Percentiles rank a stretch among this genome's conserved stretches.
phyloP scores from a whole-genome alignment of 2,888 invertebrate species.

The Diogma glabrata region DNA sequence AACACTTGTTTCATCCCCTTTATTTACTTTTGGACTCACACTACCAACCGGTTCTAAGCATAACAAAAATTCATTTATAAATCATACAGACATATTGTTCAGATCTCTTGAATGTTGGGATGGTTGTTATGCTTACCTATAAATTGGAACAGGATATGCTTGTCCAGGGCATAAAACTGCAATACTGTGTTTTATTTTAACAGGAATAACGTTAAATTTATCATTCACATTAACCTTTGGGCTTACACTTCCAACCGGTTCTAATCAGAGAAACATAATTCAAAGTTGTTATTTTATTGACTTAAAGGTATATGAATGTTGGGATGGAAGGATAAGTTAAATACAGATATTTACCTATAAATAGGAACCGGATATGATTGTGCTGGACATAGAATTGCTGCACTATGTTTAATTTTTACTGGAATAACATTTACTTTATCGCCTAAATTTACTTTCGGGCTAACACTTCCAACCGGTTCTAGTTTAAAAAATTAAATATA shows the following conservation, averaged over 20 bases:
- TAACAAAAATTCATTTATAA: background rate
- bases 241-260: constrained; percentile 47
- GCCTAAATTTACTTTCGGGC: constrained; percentile 44
- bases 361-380: constrained; percentile 54
- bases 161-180: constrained; percentile 53
- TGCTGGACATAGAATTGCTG: constrained; percentile 58
- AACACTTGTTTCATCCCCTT: constrained; percentile 35
- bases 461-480: constrained; percentile 43
- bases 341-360: constrained; percentile 36
- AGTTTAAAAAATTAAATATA: constrained; percentile 5
- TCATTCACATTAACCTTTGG: constrained; percentile 52
- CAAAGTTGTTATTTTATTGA: constrained; percentile 28
- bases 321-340: constrained; percentile 28
- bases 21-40: constrained; percentile 46
- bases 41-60: constrained; percentile 39
- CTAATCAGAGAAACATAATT: constrained; percentile 24
- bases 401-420: constrained; percentile 28
- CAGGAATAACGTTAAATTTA: constrained; percentile 30
- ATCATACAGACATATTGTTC: constrained; percentile 21
- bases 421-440: constrained; percentile 35
- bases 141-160: constrained; percentile 58
- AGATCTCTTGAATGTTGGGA: constrained; percentile 2
- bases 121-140: constrained; percentile 44
- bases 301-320: constrained; percentile 35
- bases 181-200: constrained; percentile 34